phyloP scores from a whole-genome alignment of 2,797 vertebrate genomes.

The Sebastes minor region DNA sequence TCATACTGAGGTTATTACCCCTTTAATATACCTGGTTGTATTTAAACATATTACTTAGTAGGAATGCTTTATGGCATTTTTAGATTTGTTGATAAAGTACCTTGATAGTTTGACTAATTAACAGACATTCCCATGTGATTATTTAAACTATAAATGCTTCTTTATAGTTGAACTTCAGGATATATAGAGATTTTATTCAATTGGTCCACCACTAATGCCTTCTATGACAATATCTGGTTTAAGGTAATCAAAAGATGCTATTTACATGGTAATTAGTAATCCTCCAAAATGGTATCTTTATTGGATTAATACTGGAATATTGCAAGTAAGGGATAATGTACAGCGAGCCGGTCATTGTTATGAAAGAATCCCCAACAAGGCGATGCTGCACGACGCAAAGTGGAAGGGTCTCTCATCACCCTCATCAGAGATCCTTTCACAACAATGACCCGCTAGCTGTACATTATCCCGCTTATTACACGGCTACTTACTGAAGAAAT shows the following conservation, averaged over 20 bases:
- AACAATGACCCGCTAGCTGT: no score
- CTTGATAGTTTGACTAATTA: no score
- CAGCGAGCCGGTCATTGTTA: no score
- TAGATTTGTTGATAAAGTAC: background rate
- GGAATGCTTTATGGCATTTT: background rate
- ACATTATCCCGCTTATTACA: rapidly evolving
- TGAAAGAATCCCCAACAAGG: rapidly evolving
- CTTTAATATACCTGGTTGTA: background rate
- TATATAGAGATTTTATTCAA: background rate
- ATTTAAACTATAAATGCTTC: background rate
- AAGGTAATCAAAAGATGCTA: background rate
- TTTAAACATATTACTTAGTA: background rate
- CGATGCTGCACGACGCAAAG: no score
- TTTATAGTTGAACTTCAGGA: background rate
- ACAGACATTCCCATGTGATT: background rate
- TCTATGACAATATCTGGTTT: background rate
- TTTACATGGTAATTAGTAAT: background rate
- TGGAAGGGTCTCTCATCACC: no score
- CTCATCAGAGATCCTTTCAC: no score
- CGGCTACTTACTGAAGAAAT: no score
- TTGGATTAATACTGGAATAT: background rate
- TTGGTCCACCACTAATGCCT: background rate
- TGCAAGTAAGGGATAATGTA: background rate
- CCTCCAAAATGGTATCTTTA: background rate
- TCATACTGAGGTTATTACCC: background rate